Evolutionary conservation across 2,888 invertebrate species (phyloP), one percentile per base, ranked within the genome.

Genomic region (Seira ritae): DNA sequence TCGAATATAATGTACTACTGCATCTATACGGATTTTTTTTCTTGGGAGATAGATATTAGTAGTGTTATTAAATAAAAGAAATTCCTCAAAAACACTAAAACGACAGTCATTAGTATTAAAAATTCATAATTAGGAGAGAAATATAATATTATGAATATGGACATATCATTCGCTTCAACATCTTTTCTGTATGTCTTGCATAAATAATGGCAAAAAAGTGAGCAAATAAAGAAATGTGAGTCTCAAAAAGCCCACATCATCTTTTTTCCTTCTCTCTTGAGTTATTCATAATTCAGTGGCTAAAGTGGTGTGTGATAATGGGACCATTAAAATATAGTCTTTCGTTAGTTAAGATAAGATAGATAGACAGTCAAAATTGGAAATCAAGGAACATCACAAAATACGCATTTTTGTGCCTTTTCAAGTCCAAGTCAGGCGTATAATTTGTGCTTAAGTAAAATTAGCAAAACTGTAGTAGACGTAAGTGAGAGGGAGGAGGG

Each of bases 151-250:
- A n/a, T n/a, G n/a, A n/a, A n/a, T n/a, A 37, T 77, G 77, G 77
- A 77, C 77, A 62, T n/a, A 15, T 77, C 67, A 67, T 42, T 62
- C 31, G 8, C 12, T 60, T 62, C 8, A 62, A 50, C 12, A 31
- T 31, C 20, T 62, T 62, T 55, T 20, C 22, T 66, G 15, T 37
- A 68, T 76, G 68, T 76, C 76, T 76, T 76, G 69, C 76, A 60
- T 76, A 81, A 81, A 76, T 76, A 67, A 81, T 70, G 75, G 76
- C 78, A 23, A 65, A 76, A 80, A 71, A 70, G 81, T 81, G 81
- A 81, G 76, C 81, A 81, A 76, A 76, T 31, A 81, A 81, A 81
- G 37, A 42, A 76, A 65, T 81, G 75, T 76, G 81, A 81, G 81
- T 31, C 50, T 75, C 67, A 31, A 65, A 37, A 74, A 80, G 65